Evolutionary conservation across 2,888 invertebrate genomes (phyloP), one percentile per base, ranked within the genome.

Genomic region (Dorcus parallelipipedus): DNA sequence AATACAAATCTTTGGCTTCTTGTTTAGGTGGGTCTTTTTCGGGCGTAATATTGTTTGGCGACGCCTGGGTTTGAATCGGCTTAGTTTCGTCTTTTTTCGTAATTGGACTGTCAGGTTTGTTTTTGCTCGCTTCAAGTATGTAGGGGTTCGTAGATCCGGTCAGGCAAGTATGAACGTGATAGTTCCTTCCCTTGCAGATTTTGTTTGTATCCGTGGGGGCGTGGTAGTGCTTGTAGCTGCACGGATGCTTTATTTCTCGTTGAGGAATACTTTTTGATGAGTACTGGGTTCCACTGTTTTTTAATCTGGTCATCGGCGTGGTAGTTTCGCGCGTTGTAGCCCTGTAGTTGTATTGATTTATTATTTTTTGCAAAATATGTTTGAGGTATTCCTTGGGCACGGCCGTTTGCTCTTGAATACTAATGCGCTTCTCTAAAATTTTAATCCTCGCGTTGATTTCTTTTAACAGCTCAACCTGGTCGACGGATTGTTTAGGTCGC

Each of bases 371-470:
- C 3, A 78, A 72, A n/a, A 77, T 74, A 52, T 70, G 68, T 54
- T 75, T 76, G 56, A 78, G 76, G 58, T 78, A 78, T 23, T 77
- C 76, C 59, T 73, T 77, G 0, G 74, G 70, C 3, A 78, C 77
- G 0, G 76, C 69, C 42, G 61, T 66, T 63, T 76, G 74, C 62
- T 78, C 78, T 54, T 78, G 77, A 4, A 67, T 63, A 2, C 67
- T 61, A 7, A 78, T 54, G 42, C 77, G 62, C 10, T 66, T 67
- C 63, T 78, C 78, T 38, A 78, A 64, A 9, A 64, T 55, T 17
- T 66, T 69, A 14, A 78, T 70, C 56, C 73, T 69, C 4, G 66
- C 56, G 1, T 66, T 62, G 1, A 78, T 61, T 17, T 75, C 63
- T 9, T 68, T 68, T 9, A 67, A 53, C 10, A 65, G 42, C 10